Base-by-base conservation (phyloP, 1,140 invertebrate species). In the Drosophila rufa region DNA sequence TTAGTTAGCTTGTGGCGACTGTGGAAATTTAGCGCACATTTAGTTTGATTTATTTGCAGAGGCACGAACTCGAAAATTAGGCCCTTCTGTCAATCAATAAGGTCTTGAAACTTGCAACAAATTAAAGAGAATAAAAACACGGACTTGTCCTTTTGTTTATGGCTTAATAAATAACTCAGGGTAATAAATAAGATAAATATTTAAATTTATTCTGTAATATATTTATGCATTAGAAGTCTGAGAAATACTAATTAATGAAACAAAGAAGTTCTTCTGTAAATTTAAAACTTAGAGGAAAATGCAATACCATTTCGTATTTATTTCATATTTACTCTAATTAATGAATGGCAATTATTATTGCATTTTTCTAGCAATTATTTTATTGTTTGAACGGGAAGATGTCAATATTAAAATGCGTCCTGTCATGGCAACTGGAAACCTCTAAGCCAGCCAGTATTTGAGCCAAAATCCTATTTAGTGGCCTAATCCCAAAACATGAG, bases 11-110 rank as follows among this genome's bases (percentile, higher is more conserved):
- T 55, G 48, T 55, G 48, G 53, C 46, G 12, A 38, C 43, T 46
- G 40, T 46, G 42, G 40, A 69, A 82, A 75, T 69, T 69, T 79
- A 66, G 69, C 80, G 66, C 55, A 65, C 82, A 85, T 74, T 81
- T 77, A 59, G 62, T 55, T 68, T 84, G 81, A 84, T 85, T 84
- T 80, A 84, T 84, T 58, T 80, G 53, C 36, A 22, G 40, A 71
- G 22, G 58, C 36, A 40, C 67, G 46, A 42, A 22, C 17, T 36
- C 67, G 46, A 42, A 30, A 36, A 48, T 43, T 48, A 33, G 19
- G 17, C 14, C 4, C 17, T 3, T 4, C 7, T 7, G 27, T 14
- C 67, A 38, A 59, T 58, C 51, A 25, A 73, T 73, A 73, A 50
- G 27, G 2, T 27, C 25, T 9, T 2, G 17, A 27, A 30, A 14